Percentiles rank a stretch among this genome's conserved stretches.
These are phyloP conservation scores for Lota lota DNA, from an alignment of 2,113 vertebrate genomes.

Conservation along the genomic window DNA sequence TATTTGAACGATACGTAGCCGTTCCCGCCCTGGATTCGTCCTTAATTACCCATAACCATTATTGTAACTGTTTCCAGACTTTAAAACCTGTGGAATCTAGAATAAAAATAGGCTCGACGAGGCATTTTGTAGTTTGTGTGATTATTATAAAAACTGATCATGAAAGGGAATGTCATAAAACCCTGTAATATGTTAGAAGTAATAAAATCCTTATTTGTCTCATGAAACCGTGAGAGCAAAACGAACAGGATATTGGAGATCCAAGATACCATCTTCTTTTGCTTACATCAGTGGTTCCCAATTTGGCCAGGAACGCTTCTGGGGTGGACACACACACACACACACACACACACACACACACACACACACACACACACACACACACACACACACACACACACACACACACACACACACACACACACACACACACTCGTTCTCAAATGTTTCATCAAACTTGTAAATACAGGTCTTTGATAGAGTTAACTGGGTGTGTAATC, in stretches of 20 bases:
- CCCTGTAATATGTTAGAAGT: too few relatives aligned
- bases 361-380: slow-evolving; percentile 2
- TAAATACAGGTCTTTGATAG: too few relatives aligned
- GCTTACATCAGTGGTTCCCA: neutral
- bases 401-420: neutral
- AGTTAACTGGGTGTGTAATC: too few relatives aligned
- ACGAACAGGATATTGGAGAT: neutral
- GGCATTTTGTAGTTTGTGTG: too few relatives aligned
- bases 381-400: slow-evolving; percentile 3
- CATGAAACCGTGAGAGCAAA: neutral
- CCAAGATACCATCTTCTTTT: neutral
- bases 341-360: slow-evolving; percentile 4
- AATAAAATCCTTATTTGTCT: neutral
- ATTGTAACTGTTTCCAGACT: too few relatives aligned
- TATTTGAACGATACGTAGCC: too few relatives aligned
- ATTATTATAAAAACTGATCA: too few relatives aligned
- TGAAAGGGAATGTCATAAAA: too few relatives aligned
- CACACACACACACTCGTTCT: slow-evolving; percentile 8
- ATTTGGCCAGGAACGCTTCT: neutral
- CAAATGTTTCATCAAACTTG: neutral
- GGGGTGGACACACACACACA: neutral
- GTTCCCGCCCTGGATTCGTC: too few relatives aligned
- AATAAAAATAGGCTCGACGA: too few relatives aligned
- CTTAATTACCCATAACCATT: too few relatives aligned
- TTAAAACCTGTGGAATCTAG: too few relatives aligned